Conservation (phyloP, 2,113 vertebrate genomes). For the Macroglossus sobrinus region DNA sequence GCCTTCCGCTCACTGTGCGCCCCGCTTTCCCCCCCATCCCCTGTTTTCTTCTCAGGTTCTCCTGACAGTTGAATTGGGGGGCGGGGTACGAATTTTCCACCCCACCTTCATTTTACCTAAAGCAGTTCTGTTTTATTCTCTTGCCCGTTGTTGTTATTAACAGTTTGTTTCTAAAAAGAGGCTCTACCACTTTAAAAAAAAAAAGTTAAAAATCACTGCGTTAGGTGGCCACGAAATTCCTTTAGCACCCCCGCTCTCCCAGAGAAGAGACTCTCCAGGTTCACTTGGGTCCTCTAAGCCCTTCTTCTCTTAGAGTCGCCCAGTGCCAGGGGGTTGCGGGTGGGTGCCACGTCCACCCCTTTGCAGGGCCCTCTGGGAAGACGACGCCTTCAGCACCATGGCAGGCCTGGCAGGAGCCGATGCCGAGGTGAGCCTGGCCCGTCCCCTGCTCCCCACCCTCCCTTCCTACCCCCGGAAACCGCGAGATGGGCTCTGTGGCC, state of each 20-base stretch:
- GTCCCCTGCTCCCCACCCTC: neutral
- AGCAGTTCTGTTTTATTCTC: neutral
- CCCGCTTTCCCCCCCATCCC: too few relatives aligned
- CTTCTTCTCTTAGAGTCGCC: neutral
- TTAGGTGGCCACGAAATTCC: neutral
- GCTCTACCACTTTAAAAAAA: neutral
- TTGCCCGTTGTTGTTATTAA: neutral
- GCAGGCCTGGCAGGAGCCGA: constrained; percentile 74
- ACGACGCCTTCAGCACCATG: constrained; percentile 81
- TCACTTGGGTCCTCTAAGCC: neutral
- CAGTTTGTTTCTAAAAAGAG: neutral
- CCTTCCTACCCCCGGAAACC: neutral
- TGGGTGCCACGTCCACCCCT: fast-evolving
- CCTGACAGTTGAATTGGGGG: too few relatives aligned
- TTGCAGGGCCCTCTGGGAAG: constrained; percentile 80
- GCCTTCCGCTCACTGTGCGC: neutral
- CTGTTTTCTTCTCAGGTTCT: neutral
- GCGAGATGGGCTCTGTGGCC: neutral
- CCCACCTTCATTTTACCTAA: neutral
- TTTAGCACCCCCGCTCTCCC: neutral
- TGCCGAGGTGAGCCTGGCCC: constrained; percentile 76
- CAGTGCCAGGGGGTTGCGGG: neutral
- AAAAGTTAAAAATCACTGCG: neutral
- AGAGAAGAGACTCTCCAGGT: neutral
- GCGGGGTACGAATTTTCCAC: neutral